Percentiles rank a stretch among this genome's conserved stretches.
These are phyloP conservation scores for Apodemus sylvaticus DNA, from an alignment of 2,113 vertebrate species.

Conservation along the genomic window DNA sequence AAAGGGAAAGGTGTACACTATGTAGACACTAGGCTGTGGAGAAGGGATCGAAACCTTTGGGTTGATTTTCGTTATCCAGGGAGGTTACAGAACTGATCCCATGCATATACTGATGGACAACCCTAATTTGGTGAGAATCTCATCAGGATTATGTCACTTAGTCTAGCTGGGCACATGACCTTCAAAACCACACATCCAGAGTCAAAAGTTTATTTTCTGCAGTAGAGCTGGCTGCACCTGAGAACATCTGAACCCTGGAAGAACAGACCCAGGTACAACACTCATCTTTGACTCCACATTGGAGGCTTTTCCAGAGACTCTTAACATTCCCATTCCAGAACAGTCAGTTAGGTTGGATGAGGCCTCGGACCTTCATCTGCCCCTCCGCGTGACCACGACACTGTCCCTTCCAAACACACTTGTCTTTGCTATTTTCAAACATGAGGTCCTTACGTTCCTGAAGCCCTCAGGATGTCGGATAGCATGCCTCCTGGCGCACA, in stretches of 20 bases:
- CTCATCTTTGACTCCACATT: accelerated
- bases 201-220: accelerated
- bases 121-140: not conserved
- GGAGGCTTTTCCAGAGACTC: too few relatives aligned
- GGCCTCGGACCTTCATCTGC: accelerated
- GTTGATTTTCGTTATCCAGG: not conserved
- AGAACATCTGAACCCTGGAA: not conserved
- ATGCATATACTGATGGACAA: not conserved
- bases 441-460: accelerated
- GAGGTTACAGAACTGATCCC: not conserved
- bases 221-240: accelerated
- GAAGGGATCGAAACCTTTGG: not conserved
- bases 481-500: not conserved
- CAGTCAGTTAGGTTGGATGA: too few relatives aligned
- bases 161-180: not conserved
- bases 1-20: not conserved
- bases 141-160: accelerated
- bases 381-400: accelerated
- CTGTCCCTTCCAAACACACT: not conserved
- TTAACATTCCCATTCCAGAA: too few relatives aligned
- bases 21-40: not conserved
- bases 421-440: not conserved
- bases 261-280: not conserved
- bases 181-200: not conserved
- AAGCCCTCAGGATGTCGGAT: accelerated